phyloP scores from a whole-genome alignment of 2,113 vertebrate genomes.

The Ammodytes marinus region DNA sequence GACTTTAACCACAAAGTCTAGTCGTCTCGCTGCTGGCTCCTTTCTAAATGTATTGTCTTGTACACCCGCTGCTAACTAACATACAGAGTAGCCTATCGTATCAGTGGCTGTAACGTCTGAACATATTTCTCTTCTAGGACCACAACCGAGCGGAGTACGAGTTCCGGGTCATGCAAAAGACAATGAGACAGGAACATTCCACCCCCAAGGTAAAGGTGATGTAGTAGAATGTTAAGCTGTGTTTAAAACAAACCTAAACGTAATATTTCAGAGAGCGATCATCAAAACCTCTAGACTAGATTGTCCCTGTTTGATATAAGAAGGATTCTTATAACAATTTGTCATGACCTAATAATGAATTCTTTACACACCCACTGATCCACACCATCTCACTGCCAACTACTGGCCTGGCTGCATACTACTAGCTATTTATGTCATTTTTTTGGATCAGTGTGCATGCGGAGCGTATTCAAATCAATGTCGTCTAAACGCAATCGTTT shows the following conservation, averaged over 20 bases:
- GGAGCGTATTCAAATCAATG: too few species aligned
- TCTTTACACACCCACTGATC: too few species aligned
- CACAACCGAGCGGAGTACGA: slow-evolving; percentile 95
- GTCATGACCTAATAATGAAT: background rate
- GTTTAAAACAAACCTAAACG: background rate
- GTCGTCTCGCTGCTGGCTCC: background rate
- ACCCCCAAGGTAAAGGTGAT: slow-evolving; percentile 84
- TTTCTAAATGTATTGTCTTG: background rate
- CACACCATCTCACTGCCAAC: too few species aligned
- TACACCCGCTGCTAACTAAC: background rate
- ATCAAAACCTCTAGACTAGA: background rate
- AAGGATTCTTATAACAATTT: background rate
- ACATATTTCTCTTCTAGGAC: slow-evolving; percentile 76
- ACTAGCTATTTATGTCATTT: too few species aligned
- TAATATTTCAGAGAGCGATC: background rate
- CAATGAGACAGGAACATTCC: slow-evolving; percentile 84
- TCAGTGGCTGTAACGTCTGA: slow-evolving; percentile 4
- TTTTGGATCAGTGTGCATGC: too few species aligned
- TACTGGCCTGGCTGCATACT: too few species aligned
- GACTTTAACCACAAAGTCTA: background rate
- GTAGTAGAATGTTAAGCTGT: too few species aligned
- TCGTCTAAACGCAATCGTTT: too few species aligned
- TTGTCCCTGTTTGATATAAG: background rate
- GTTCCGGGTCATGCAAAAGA: slow-evolving; percentile 91
- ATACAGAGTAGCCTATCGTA: background rate